Conservation (phyloP, 2,113 vertebrate species). For the Columba janthina region DNA sequence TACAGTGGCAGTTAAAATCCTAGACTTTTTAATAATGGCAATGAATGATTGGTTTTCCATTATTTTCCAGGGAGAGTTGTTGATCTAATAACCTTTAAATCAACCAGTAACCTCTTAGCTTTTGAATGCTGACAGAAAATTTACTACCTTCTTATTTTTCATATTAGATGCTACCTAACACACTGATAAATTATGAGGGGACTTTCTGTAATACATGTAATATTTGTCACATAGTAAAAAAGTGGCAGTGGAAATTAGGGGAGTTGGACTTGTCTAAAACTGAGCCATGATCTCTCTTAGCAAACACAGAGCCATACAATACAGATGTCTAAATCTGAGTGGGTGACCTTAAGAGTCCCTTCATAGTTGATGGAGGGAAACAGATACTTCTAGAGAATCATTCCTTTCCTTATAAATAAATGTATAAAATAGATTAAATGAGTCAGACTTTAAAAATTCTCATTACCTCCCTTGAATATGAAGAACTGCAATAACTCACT, state of each 20-base stretch:
- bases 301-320: background rate
- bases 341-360: background rate
- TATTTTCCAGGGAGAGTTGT: background rate
- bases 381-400: background rate
- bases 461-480: conserved; percentile 42
- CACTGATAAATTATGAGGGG: background rate
- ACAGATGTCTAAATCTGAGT: background rate
- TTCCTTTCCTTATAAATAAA: conserved; percentile 65
- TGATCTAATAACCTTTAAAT: background rate
- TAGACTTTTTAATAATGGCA: background rate
- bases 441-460: conserved; percentile 59
- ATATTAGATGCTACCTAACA: background rate
- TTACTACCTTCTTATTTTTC: background rate
- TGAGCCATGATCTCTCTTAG: background rate
- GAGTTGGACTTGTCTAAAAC: background rate
- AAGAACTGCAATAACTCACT: conserved; percentile 56
- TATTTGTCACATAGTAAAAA: background rate
- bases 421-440: conserved; percentile 64
- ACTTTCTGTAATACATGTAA: background rate
- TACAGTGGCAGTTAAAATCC: background rate
- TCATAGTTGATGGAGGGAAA: background rate
- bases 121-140: background rate
- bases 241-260: background rate
- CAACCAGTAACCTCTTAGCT: background rate
- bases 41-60: background rate